A percentile compares a stretch with the other conserved stretches of the same genome.
Evolutionary conservation across 2,797 vertebrate genomes (phyloP).

Genomic region (Macrochelys suwanniensis): DNA sequence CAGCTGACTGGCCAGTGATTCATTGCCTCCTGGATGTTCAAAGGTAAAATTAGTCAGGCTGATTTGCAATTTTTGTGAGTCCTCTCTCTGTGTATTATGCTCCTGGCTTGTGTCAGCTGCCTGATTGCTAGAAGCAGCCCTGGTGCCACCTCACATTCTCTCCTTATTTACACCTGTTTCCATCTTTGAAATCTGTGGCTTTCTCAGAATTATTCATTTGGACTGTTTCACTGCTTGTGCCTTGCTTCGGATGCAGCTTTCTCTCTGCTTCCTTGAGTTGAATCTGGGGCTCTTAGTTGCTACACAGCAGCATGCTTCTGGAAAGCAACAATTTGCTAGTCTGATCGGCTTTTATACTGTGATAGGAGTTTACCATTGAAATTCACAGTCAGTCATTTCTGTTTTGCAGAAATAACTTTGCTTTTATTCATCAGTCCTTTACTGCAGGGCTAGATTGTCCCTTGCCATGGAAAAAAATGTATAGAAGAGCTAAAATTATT

Average conservation of each 20-base stretch:
- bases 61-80: neutral
- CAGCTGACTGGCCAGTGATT: neutral
- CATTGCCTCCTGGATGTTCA: neutral
- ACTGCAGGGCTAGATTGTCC: neutral
- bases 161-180: neutral
- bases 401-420: neutral
- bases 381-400: neutral
- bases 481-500: neutral
- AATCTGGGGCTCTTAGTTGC: neutral
- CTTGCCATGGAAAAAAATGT: neutral
- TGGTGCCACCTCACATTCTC: neutral
- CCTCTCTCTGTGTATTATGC: neutral
- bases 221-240: neutral
- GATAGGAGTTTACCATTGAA: neutral
- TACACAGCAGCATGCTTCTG: neutral
- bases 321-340: neutral
- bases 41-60: neutral
- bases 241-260: neutral
- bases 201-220: neutral
- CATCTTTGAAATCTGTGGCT: neutral
- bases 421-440: neutral
- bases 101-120: rapidly evolving
- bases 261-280: rapidly evolving
- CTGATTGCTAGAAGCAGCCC: neutral
- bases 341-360: rapidly evolving